phyloP scores from a whole-genome alignment of 2,113 vertebrate genomes.

The Vombatus ursinus region DNA sequence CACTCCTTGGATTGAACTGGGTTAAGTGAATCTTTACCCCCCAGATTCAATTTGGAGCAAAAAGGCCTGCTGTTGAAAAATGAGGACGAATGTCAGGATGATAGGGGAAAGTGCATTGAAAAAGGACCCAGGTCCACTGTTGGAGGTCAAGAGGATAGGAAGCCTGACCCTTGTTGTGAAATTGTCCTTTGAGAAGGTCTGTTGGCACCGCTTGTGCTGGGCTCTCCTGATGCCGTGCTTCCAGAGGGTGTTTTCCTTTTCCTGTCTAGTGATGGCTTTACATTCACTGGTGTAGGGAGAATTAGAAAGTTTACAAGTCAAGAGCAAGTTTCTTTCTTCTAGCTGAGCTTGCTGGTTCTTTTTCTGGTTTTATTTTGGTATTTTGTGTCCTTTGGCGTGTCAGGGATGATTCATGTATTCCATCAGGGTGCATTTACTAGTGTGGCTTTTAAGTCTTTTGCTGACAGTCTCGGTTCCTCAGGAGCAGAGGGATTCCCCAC shows the following conservation, averaged over 20 bases:
- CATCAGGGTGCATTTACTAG: slow-evolving; percentile 23
- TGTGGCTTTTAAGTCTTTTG: slow-evolving; percentile 65
- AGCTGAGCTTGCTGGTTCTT: slow-evolving; percentile 41
- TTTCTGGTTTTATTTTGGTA: slow-evolving; percentile 41
- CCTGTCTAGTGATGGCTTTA: slow-evolving; percentile 16
- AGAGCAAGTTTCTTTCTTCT: slow-evolving; percentile 21
- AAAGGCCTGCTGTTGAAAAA: too few relatives aligned
- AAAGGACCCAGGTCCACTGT: too few relatives aligned
- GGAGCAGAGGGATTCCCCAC: slow-evolving; percentile 14
- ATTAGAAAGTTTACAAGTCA: slow-evolving; percentile 14
- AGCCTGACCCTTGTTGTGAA: too few relatives aligned
- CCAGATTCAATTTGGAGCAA: too few relatives aligned
- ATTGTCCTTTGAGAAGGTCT: too few relatives aligned
- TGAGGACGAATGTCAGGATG: too few relatives aligned
- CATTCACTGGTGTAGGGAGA: slow-evolving; percentile 21
- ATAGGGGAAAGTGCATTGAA: too few relatives aligned
- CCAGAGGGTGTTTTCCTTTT: slow-evolving; percentile 7
- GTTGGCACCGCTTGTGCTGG: too few relatives aligned
- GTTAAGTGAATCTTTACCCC: too few relatives aligned
- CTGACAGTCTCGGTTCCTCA: slow-evolving; percentile 57
- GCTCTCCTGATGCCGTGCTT: too few relatives aligned
- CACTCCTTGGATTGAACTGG: too few relatives aligned
- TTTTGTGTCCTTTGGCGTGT: slow-evolving; percentile 14
- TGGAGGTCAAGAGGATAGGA: too few relatives aligned
- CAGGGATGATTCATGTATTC: background rate